These are phyloP conservation scores for Synodontis membranacea DNA, from an alignment of 2,113 vertebrate species.

Conservation along the genomic window DNA sequence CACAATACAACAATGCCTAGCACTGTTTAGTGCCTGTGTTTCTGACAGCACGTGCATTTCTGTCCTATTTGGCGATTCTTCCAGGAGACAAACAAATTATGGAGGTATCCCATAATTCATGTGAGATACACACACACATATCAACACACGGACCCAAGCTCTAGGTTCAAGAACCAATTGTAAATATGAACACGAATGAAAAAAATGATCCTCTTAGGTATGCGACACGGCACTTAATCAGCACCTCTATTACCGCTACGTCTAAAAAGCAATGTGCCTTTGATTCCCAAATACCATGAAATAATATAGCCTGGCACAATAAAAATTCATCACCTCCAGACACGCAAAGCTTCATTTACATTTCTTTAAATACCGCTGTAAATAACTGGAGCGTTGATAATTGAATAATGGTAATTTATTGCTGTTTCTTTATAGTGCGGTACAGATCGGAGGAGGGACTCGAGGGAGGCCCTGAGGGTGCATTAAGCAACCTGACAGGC, in stretches of 20 bases:
- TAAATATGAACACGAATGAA: conserved; percentile 36
- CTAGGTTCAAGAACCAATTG: background rate
- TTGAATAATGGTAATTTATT: conserved; percentile 66
- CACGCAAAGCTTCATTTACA: conserved; percentile 60
- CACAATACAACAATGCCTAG: background rate
- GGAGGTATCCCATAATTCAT: background rate
- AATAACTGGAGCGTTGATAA: conserved; percentile 65
- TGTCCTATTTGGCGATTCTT: background rate
- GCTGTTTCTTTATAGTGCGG: conserved; percentile 53
- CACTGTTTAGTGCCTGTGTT: background rate
- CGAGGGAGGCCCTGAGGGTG: conserved; percentile 46
- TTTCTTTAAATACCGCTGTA: conserved; percentile 61
- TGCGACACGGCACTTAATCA: conserved; percentile 40
- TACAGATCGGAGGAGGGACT: conserved; percentile 30
- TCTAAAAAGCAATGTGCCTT: conserved; percentile 51
- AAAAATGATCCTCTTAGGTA: conserved; percentile 48
- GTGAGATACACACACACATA: background rate
- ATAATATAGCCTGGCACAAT: conserved; percentile 61
- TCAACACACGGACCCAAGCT: background rate
- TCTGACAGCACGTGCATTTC: background rate
- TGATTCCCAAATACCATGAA: conserved; percentile 63
- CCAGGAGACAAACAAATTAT: background rate
- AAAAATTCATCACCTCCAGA: conserved; percentile 63
- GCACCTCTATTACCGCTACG: conserved; percentile 42
- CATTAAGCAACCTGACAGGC: conserved; percentile 63